phyloP scores from a whole-genome alignment of 2,888 invertebrate species.

The Drosophila maculinotata region DNA sequence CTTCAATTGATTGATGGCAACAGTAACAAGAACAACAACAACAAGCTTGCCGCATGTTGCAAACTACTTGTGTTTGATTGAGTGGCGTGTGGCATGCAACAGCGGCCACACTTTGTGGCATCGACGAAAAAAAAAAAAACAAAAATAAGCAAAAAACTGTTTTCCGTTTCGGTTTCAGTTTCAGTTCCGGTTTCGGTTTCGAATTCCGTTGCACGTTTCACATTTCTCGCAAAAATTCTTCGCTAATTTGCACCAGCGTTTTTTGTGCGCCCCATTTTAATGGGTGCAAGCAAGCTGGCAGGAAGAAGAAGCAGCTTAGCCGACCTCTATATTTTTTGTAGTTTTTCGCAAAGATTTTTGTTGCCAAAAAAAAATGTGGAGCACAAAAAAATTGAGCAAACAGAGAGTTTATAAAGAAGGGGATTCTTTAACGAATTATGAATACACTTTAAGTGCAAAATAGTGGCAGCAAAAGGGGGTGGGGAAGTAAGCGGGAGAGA shows the following conservation, averaged over 20 bases:
- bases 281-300: not conserved
- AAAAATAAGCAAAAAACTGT: not conserved
- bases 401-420: too few species aligned
- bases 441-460: too few species aligned
- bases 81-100: slow-evolving; percentile 36
- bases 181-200: slow-evolving; percentile 1
- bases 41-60: slow-evolving; percentile 25
- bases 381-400: too few species aligned
- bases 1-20: slow-evolving; percentile 64
- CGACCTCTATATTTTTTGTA: not conserved
- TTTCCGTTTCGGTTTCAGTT: slow-evolving; percentile 9
- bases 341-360: too few species aligned
- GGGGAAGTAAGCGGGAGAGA: too few species aligned
- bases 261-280: not conserved
- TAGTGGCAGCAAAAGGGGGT: too few species aligned
- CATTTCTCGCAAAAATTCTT: not conserved
- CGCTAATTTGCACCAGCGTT: not conserved
- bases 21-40: slow-evolving; percentile 5
- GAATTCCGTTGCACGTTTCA: slow-evolving; percentile 8
- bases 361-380: too few species aligned
- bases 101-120: slow-evolving; percentile 20
- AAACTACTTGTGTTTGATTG: slow-evolving; percentile 35
- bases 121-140: not conserved
- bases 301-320: not conserved
- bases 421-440: too few species aligned